phyloP scores from a whole-genome alignment of 2,888 invertebrate species.

The Diplolepis rosae region DNA sequence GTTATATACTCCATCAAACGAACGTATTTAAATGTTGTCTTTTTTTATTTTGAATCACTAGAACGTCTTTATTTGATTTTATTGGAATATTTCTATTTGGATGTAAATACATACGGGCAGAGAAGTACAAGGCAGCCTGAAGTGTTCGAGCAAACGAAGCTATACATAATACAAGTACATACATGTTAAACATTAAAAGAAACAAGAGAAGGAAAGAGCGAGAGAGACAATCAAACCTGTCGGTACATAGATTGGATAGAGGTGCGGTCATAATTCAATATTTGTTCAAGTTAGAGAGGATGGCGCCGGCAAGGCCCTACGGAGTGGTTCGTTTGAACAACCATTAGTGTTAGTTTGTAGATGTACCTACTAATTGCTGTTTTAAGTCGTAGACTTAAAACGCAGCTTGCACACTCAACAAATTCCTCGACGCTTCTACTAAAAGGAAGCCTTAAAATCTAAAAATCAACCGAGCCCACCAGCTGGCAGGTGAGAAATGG shows the following conservation, averaged over 20 bases:
- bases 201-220: conserved; percentile 13
- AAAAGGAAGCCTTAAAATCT: conserved; percentile 26
- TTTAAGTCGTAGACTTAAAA: conserved; percentile 48
- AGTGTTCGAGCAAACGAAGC: conserved; percentile 19
- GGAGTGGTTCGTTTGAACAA: conserved; percentile 47
- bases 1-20: background rate
- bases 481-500: conserved; percentile 33
- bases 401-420: conserved; percentile 48
- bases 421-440: conserved; percentile 27
- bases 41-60: background rate
- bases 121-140: background rate
- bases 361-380: conserved; percentile 50
- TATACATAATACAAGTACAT: conserved; percentile 15
- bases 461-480: conserved; percentile 24
- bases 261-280: conserved; percentile 57
- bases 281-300: conserved; percentile 50
- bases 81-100: background rate
- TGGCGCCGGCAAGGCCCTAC: conserved; percentile 44
- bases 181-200: conserved; percentile 27
- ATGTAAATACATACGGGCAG: background rate
- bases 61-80: conserved; percentile 13
- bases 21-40: background rate
- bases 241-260: conserved; percentile 39
- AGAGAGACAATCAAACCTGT: conserved; percentile 24
- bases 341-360: conserved; percentile 49